phyloP scores from a whole-genome alignment of 1,140 invertebrate species.

The Drosophila neocordata region DNA sequence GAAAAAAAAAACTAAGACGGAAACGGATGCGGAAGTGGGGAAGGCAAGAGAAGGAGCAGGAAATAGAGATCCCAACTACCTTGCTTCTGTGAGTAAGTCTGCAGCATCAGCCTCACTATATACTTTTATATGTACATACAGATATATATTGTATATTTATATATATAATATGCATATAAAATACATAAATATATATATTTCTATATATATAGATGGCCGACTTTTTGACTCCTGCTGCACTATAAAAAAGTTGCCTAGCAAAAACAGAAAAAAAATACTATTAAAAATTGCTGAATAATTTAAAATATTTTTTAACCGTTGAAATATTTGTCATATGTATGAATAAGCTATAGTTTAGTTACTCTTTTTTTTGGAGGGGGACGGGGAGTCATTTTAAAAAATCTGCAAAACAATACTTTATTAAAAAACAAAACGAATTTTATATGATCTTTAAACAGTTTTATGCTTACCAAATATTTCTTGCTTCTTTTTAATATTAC shows the following conservation, averaged over 20 bases:
- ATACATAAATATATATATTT: background rate
- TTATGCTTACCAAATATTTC: too few species aligned
- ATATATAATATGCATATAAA: too few species aligned
- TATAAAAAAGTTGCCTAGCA: background rate
- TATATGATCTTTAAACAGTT: too few species aligned
- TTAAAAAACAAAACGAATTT: too few species aligned
- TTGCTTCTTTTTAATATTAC: too few species aligned
- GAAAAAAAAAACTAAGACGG: constrained; percentile 29
- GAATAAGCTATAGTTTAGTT: too few species aligned
- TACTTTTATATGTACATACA: background rate
- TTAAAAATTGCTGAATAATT: background rate
- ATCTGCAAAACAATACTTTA: too few species aligned
- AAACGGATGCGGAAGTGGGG: constrained; percentile 52
- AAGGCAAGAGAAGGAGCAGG: constrained; percentile 5
- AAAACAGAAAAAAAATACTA: background rate
- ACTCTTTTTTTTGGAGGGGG: background rate
- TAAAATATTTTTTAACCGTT: background rate
- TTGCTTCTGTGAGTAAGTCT: constrained; percentile 29
- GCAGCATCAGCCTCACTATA: too few species aligned
- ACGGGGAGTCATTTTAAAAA: too few species aligned
- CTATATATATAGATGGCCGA: background rate
- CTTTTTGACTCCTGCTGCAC: background rate
- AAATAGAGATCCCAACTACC: constrained; percentile 36
- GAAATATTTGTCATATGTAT: too few species aligned
- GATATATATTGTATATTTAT: background rate